Base-by-base conservation (phyloP, 2,113 vertebrate species). In the Hippotragus niger region DNA sequence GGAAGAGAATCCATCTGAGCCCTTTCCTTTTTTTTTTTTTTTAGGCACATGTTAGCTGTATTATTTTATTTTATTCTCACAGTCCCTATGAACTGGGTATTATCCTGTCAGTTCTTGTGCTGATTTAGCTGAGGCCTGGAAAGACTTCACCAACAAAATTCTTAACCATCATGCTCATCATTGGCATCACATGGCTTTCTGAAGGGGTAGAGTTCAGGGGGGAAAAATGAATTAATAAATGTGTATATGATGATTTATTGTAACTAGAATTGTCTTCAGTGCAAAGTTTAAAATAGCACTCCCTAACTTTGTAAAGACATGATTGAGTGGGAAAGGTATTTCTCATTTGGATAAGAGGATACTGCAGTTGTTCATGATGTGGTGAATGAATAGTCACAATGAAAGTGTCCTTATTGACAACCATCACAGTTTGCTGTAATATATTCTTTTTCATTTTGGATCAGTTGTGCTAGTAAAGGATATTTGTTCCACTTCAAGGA, bases 401-500 rank as follows among this genome's bases (percentile, higher is more conserved):
- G 87, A 95, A 95, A 90, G 93, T 76, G 64, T 94, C 84, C 96
- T 88, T 81, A 87, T n/a, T 84, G 74, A 62, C 84, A 93, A 31
- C 31, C 40, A 62, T 31, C 9, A 25, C 27, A 25, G 13, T 93
- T 31, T 83, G 55, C 60, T 62, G 6, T 88, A 94, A 94, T 83
- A 43, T 78, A 53, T 87, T 93, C 55, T 53, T 94, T 97, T 92
- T 89, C 53, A 81, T 88, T 94, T 95, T 76, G 47, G 33, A 86
- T 91, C 31, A 29, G 60, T 87, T 93, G 25, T 82, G 19, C 78
- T 91, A 52, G 53, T 86, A 55, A 93, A 85, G 40, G 29, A 81
- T 93, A 52, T 94, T 97, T 95, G 88, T 87, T 95, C 84, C 17
- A 52, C 80, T 96, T 83, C 52, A 89, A 91, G 97, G 40, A 50